phyloP scores from a whole-genome alignment of 1,140 invertebrate genomes.

The Globodera ellingtonae region DNA sequence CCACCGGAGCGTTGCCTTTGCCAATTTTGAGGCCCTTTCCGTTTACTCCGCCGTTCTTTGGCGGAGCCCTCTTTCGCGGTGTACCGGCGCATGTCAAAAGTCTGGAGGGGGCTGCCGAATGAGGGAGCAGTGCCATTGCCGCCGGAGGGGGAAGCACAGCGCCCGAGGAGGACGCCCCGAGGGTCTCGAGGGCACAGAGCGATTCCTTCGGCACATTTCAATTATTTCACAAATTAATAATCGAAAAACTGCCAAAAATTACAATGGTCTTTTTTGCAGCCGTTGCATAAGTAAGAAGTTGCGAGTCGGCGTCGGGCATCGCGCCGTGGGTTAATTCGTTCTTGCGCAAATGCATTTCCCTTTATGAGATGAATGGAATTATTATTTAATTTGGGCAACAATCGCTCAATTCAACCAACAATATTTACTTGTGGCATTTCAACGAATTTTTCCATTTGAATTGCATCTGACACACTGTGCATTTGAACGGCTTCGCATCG shows the following conservation, averaged over 20 bases:
- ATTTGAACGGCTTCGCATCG: constrained; percentile 63
- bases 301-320: constrained; percentile 47
- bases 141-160: neutral
- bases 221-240: constrained; percentile 7
- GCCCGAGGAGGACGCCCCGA: neutral
- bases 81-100: constrained; percentile 26
- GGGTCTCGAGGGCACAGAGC: neutral
- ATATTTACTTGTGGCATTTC: constrained; percentile 60
- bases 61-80: constrained; percentile 27
- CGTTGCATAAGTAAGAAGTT: constrained; percentile 62
- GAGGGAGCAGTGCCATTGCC: constrained; percentile 19
- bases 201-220: neutral
- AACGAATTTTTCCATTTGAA: constrained; percentile 65
- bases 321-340: constrained; percentile 47
- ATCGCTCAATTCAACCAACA: neutral
- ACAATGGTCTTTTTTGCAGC: constrained; percentile 58
- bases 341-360: constrained; percentile 62
- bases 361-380: constrained; percentile 16
- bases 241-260: neutral
- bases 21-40: neutral
- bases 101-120: constrained; percentile 9
- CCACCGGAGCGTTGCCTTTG: neutral
- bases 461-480: constrained; percentile 64
- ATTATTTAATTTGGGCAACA: neutral
- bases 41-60: neutral